Evolutionary conservation across 2,888 invertebrate species (phyloP).

Genomic region (Loripinus fragilis): DNA sequence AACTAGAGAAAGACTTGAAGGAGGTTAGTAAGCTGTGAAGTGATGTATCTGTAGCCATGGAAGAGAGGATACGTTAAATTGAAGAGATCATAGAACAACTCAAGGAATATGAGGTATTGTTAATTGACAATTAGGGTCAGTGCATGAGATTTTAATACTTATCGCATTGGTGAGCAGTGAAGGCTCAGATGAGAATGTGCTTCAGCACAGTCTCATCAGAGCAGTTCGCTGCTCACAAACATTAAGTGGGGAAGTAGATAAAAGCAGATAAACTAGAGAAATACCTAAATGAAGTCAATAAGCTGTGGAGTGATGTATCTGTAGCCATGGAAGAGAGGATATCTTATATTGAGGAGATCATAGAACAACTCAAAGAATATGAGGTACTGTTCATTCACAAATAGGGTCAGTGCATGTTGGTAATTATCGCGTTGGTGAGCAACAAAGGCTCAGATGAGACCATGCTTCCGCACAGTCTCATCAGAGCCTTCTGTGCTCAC

Average conservation of each 20-base stretch:
- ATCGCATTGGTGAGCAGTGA: too few species aligned
- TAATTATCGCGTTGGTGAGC: too few species aligned
- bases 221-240: too few species aligned
- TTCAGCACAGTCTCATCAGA: too few species aligned
- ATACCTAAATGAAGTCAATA: conserved; percentile 86
- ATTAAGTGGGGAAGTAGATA: too few species aligned
- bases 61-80: conserved; percentile 86
- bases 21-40: conserved; percentile 87
- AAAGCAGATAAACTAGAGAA: conserved; percentile 74
- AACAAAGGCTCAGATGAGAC: too few species aligned
- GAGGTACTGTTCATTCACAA: conserved; percentile 77
- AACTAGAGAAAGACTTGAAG: conserved; percentile 84
- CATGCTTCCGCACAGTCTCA: too few species aligned
- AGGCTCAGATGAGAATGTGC: too few species aligned
- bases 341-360: conserved; percentile 86
- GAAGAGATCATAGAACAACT: conserved; percentile 85
- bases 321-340: conserved; percentile 87
- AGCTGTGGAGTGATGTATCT: conserved; percentile 87
- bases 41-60: conserved; percentile 87
- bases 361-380: conserved; percentile 80
- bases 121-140: too few species aligned
- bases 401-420: too few species aligned
- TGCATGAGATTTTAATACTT: too few species aligned
- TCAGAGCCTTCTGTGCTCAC: too few species aligned
- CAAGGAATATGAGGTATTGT: conserved; percentile 80